These are phyloP conservation scores for Chloroceryle aenea DNA, from an alignment of 2,113 vertebrate genomes.

Conservation along the genomic window DNA sequence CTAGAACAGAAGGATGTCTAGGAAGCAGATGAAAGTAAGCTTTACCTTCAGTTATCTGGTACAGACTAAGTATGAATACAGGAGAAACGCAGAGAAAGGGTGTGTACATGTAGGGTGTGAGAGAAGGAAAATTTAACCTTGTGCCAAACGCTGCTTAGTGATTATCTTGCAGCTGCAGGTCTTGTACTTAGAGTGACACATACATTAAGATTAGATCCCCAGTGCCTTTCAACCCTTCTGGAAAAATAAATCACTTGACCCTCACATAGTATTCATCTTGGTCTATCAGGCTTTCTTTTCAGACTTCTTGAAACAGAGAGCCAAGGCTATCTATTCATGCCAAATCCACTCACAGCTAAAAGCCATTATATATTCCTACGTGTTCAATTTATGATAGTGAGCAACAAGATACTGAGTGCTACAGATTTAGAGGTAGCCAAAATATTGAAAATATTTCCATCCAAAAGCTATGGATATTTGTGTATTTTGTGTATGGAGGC, in stretches of 20 bases:
- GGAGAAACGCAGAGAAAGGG: background rate
- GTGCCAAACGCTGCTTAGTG: background rate
- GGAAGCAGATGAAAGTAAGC: background rate
- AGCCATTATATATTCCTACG: background rate
- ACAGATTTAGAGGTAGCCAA: background rate
- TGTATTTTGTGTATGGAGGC: background rate
- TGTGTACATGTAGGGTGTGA: background rate
- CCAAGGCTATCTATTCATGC: constrained; percentile 7
- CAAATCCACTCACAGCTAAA: background rate
- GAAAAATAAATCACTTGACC: constrained; percentile 35
- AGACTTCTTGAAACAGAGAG: constrained; percentile 59
- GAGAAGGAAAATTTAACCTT: background rate
- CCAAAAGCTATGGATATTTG: background rate
- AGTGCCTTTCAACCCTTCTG: background rate
- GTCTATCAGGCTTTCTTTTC: constrained; percentile 31
- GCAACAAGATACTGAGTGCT: background rate
- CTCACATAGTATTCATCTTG: constrained; percentile 47
- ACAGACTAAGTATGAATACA: background rate
- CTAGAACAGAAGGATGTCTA: background rate
- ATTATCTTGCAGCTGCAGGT: constrained; percentile 37
- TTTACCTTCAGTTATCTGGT: background rate
- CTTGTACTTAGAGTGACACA: background rate
- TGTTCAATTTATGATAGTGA: background rate
- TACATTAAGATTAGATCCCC: constrained; percentile 7
- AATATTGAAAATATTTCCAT: background rate